phyloP scores from a whole-genome alignment of 2,797 vertebrate genomes.

The Oryzias sinensis region DNA sequence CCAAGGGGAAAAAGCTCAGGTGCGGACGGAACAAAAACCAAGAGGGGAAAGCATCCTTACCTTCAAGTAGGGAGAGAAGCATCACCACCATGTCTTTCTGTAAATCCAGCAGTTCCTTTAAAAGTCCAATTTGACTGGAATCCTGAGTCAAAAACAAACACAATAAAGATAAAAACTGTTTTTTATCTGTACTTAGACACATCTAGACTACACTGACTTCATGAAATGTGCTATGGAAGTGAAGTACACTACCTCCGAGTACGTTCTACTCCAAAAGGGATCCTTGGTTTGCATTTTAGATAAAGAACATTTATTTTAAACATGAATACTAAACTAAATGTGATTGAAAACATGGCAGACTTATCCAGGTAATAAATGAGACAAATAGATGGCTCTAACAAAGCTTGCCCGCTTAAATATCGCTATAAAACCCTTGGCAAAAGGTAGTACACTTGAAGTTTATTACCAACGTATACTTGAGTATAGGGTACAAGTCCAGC shows the following conservation, averaged over 20 bases:
- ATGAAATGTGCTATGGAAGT: conserved; percentile 11
- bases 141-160: conserved; percentile 75
- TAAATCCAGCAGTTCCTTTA: conserved; percentile 93
- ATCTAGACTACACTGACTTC: background rate
- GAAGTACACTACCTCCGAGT: conserved; percentile 84
- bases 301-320: conserved; percentile 66
- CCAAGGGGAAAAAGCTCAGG: too few species aligned
- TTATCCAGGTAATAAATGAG: conserved; percentile 15
- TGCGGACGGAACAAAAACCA: too few species aligned
- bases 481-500: too few species aligned
- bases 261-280: conserved; percentile 84
- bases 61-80: conserved; percentile 91
- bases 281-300: conserved; percentile 84
- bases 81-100: conserved; percentile 99
- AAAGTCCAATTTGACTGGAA: conserved; percentile 90
- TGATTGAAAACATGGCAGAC: conserved; percentile 32
- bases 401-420: background rate
- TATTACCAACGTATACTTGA: too few species aligned
- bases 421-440: too few species aligned
- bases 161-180: background rate
- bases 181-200: too few species aligned
- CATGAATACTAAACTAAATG: conserved; percentile 19
- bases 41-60: conserved; percentile 54
- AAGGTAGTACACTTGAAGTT: too few species aligned
- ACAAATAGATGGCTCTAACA: conserved; percentile 11